These are phyloP conservation scores for Eudemis profundana DNA, from an alignment of 2,888 invertebrate species.

Conservation along the genomic window DNA sequence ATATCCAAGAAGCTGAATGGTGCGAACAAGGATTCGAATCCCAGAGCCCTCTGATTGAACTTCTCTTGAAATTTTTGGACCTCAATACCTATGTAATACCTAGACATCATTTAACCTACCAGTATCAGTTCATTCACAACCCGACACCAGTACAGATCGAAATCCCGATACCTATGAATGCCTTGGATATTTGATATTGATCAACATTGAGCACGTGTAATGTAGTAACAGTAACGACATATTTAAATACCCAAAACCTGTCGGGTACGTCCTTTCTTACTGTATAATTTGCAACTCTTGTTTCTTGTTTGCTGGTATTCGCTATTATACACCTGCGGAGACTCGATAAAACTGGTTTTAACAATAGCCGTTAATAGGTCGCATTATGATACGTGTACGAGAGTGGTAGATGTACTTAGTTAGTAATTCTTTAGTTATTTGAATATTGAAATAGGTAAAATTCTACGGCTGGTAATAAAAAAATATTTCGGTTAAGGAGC, in stretches of 20 bases:
- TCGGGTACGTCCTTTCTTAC: background rate
- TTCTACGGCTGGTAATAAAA: background rate
- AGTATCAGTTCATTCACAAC: no score
- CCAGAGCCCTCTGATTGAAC: no score
- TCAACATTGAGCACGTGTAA: background rate
- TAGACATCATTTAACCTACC: no score
- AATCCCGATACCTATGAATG: slow-evolving; percentile 8
- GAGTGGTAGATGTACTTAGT: background rate
- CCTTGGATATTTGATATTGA: slow-evolving; percentile 6
- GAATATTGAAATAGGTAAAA: background rate
- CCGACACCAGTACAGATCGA: no score
- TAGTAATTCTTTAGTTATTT: slow-evolving; percentile 8
- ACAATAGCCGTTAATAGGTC: slow-evolving; percentile 28
- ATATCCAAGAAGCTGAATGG: no score
- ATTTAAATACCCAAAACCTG: background rate
- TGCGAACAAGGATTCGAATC: no score
- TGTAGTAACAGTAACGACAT: background rate
- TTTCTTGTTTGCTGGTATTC: background rate
- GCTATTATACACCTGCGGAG: slow-evolving; percentile 11
- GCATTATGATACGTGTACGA: slow-evolving; percentile 8
- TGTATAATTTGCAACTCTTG: background rate
- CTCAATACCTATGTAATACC: no score
- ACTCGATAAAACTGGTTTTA: slow-evolving; percentile 21
- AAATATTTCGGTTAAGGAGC: background rate
- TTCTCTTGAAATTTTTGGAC: no score